phyloP scores from a whole-genome alignment of 2,797 vertebrate species.

The Loriculus beryllinus region DNA sequence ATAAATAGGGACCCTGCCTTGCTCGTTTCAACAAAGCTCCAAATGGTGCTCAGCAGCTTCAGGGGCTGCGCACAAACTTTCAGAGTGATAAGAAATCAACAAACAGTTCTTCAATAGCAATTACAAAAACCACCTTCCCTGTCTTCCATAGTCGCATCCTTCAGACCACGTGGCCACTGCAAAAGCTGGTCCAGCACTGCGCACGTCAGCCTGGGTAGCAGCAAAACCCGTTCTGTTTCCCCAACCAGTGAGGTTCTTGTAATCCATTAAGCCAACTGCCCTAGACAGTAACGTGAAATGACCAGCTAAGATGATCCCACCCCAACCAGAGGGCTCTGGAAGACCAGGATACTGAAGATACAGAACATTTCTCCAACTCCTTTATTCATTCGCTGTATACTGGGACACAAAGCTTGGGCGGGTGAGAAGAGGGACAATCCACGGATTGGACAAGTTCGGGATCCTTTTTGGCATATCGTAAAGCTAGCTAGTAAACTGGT shows the following conservation, averaged over 20 bases:
- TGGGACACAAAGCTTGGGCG: slow-evolving; percentile 60
- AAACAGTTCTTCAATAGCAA: not conserved
- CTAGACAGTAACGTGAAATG: slow-evolving; percentile 82
- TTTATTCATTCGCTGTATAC: slow-evolving; percentile 31
- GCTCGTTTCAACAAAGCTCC: slow-evolving; percentile 43
- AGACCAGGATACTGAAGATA: slow-evolving; percentile 88
- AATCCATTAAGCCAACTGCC: slow-evolving; percentile 38
- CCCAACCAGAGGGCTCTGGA: slow-evolving; percentile 83
- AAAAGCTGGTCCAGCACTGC: not conserved
- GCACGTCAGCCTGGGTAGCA: not conserved
- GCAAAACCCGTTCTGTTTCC: slow-evolving; percentile 50
- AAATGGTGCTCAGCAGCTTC: not conserved
- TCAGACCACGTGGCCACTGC: not conserved
- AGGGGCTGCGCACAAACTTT: not conserved
- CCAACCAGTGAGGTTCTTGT: slow-evolving; percentile 69
- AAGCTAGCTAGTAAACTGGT: slow-evolving; percentile 77
- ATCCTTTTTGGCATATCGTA: slow-evolving; percentile 78
- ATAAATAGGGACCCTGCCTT: slow-evolving; percentile 63
- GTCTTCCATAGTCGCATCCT: not conserved
- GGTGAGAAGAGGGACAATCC: slow-evolving; percentile 19
- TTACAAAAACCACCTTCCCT: not conserved
- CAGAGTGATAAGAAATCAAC: not conserved
- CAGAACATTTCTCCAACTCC: slow-evolving; percentile 72
- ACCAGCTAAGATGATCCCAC: slow-evolving; percentile 81
- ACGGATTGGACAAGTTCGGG: not conserved